These are phyloP conservation scores for Halisarca cf. caerulea DNA, from an alignment of 37 sponge, comb jelly and placozoan species.

Conservation along the genomic window DNA sequence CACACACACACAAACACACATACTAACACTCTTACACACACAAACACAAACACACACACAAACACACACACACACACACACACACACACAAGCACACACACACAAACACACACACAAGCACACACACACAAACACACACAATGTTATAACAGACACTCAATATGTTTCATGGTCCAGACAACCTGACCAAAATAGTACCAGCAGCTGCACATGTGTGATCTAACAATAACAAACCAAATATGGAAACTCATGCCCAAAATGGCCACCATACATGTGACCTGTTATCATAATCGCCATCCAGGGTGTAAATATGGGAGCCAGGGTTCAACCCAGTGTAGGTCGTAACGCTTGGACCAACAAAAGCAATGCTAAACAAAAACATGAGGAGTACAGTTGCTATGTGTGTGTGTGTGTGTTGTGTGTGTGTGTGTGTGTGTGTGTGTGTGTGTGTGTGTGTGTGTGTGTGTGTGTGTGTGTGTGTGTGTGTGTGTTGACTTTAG, in stretches of 20 bases:
- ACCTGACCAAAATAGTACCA: neutral
- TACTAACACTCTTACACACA: neutral
- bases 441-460: no score
- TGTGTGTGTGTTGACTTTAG: no score
- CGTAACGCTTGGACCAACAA: conserved; percentile 79
- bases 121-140: conserved; percentile 67
- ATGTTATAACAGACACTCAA: conserved; percentile 76
- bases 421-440: no score
- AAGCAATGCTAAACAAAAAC: conserved; percentile 43
- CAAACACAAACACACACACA: neutral
- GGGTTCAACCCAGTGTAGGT: conserved; percentile 52
- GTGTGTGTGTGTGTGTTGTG: no score
- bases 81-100: no score
- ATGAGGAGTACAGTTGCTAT: neutral
- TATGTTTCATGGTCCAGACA: conserved; percentile 66
- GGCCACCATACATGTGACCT: conserved; percentile 56
- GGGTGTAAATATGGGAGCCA: conserved; percentile 70
- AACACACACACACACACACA: conserved; percentile 58
- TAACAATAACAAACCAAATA: no score
- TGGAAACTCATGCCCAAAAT: no score
- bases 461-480: no score
- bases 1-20: neutral
- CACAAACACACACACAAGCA: conserved; percentile 72
- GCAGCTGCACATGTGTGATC: neutral
- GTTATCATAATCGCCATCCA: conserved; percentile 77